Percentiles rank a stretch among this genome's conserved stretches.
phyloP scores from a whole-genome alignment of 2,888 invertebrate species.

The Drosophila buzzatii region DNA sequence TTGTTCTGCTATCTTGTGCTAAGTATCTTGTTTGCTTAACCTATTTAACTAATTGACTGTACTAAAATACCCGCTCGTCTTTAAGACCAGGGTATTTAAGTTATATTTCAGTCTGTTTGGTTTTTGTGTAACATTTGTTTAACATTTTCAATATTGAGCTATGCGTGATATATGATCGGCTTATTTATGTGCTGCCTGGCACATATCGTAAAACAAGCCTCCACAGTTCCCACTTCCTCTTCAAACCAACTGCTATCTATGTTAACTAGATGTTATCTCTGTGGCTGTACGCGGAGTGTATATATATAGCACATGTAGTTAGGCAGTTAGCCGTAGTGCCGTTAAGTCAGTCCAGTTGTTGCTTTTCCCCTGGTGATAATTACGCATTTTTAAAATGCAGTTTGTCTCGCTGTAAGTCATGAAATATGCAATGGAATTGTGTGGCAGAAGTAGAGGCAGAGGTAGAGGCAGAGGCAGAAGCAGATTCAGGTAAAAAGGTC shows the following conservation, averaged over 20 bases:
- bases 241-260: not conserved
- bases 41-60: not conserved
- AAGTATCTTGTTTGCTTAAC: not conserved
- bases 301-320: slow-evolving; percentile 1
- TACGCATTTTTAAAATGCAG: slow-evolving; percentile 65
- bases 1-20: not conserved
- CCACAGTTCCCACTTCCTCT: not conserved
- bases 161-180: slow-evolving; percentile 30
- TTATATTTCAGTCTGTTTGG: not conserved
- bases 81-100: not conserved
- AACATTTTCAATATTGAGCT: slow-evolving; percentile 17
- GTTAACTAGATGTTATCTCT: slow-evolving; percentile 27
- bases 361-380: slow-evolving; percentile 66
- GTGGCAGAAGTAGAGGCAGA: not conserved
- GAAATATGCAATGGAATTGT: slow-evolving; percentile 38
- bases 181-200: slow-evolving; percentile 17
- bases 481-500: not conserved
- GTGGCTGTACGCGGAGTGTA: not conserved
- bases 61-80: not conserved
- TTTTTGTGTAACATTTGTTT: slow-evolving; percentile 8
- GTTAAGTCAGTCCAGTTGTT: slow-evolving; percentile 51
- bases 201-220: slow-evolving; percentile 11
- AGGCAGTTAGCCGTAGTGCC: slow-evolving; percentile 9
- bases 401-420: slow-evolving; percentile 32
- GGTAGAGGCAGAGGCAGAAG: too few relatives aligned